Evolutionary conservation across 2,888 invertebrate genomes (phyloP).

Genomic region (Steinernema carpocapsae): DNA sequence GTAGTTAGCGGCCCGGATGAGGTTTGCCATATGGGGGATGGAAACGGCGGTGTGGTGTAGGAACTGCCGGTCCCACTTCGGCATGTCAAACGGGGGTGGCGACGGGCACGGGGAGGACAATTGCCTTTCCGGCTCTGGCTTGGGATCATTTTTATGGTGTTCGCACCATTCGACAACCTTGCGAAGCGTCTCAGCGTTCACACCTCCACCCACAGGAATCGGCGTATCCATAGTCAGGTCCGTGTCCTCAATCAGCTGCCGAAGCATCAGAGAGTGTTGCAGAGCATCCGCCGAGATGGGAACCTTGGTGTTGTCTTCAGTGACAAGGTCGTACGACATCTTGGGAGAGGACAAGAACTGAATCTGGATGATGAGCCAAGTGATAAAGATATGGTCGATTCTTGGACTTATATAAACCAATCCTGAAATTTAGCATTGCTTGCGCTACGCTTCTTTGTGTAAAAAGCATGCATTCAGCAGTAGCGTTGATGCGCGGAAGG

Average conservation of each 20-base stretch:
- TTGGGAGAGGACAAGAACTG: too few species aligned
- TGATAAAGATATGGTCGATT: too few species aligned
- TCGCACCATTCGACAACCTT: constrained; percentile 31
- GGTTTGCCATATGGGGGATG: constrained; percentile 21
- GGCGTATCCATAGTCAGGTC: not conserved
- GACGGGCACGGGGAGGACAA: not conserved
- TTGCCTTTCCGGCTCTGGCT: not conserved
- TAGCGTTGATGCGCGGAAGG: too few species aligned
- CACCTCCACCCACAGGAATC: not conserved
- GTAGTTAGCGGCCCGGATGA: constrained; percentile 14
- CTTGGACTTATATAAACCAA: too few species aligned
- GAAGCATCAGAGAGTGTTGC: not conserved
- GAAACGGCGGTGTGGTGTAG: not conserved
- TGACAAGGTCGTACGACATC: not conserved
- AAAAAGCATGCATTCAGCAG: too few species aligned
- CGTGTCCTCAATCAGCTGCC: constrained; percentile 3
- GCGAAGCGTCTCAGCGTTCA: not conserved
- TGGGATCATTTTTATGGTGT: not conserved
- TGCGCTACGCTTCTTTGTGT: too few species aligned
- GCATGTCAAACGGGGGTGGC: constrained; percentile 13
- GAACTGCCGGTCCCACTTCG: constrained; percentile 23
- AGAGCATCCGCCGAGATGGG: not conserved
- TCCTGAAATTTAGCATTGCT: too few species aligned
- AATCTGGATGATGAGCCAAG: too few species aligned
- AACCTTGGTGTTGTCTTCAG: not conserved